Percentiles rank a stretch among this genome's conserved stretches.
These are phyloP conservation scores for Austrofundulus limnaeus DNA, from an alignment of 2,113 vertebrate species.

Conservation along the genomic window DNA sequence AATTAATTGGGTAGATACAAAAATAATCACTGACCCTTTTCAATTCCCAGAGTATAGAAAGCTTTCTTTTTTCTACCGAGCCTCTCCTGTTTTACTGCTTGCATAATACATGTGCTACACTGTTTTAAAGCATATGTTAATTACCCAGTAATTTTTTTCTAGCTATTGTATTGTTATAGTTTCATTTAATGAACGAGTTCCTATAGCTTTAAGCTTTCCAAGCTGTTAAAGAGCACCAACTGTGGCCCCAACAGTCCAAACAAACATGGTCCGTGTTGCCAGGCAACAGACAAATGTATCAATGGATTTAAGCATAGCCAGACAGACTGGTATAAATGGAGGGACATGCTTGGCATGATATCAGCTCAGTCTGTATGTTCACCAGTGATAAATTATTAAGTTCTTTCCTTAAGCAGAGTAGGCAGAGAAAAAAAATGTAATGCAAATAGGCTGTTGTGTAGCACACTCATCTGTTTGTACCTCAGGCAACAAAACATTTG, in stretches of 20 bases:
- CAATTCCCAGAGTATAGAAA: slow-evolving; percentile 4
- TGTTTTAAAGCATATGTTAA: slow-evolving; percentile 5
- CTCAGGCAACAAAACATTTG: slow-evolving; percentile 50
- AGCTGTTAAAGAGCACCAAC: slow-evolving; percentile 44
- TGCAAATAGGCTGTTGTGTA: slow-evolving; percentile 42
- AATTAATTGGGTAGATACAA: slow-evolving; percentile 12
- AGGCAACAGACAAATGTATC: slow-evolving; percentile 67
- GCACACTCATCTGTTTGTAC: slow-evolving; percentile 55
- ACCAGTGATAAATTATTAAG: slow-evolving; percentile 37
- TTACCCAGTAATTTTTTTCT: slow-evolving; percentile 15
- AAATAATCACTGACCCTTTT: slow-evolving; percentile 3
- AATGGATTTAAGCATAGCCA: slow-evolving; percentile 60
- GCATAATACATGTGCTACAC: slow-evolving; percentile 5
- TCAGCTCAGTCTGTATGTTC: slow-evolving; percentile 49
- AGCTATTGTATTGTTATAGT: slow-evolving; percentile 11
- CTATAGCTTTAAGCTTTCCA: slow-evolving; percentile 31
- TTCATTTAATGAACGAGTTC: slow-evolving; percentile 15
- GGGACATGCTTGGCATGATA: slow-evolving; percentile 59
- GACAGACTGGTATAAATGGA: slow-evolving; percentile 58
- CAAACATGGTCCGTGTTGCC: slow-evolving; percentile 61
- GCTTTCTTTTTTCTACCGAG: neutral
- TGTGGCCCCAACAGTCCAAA: slow-evolving; percentile 37
- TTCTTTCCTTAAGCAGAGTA: slow-evolving; percentile 44
- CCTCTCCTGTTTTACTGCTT: slow-evolving; percentile 4
- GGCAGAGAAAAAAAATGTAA: slow-evolving; percentile 51